These are phyloP conservation scores for Nezara viridula DNA, from an alignment of 2,888 invertebrate genomes.

Conservation along the genomic window DNA sequence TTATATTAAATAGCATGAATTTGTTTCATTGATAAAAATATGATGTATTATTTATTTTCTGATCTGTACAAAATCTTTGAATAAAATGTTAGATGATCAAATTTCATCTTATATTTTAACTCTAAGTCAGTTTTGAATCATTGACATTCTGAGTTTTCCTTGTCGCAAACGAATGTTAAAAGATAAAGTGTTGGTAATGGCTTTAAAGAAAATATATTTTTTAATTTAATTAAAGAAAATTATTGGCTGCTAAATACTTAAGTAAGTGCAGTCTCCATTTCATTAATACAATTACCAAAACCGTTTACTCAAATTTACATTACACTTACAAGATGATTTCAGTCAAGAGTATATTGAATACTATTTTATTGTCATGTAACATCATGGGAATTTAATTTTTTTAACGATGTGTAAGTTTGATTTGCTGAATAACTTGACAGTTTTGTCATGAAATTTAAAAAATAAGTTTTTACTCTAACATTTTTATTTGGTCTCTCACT, in stretches of 20 bases:
- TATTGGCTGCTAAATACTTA: neutral
- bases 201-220: neutral
- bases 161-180: neutral
- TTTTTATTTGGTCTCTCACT: too few species aligned
- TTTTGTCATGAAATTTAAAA: too few species aligned
- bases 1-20: neutral
- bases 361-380: too few species aligned
- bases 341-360: too few species aligned
- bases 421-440: too few species aligned
- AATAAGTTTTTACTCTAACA: too few species aligned
- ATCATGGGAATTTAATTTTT: too few species aligned
- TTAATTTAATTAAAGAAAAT: neutral
- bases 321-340: too few species aligned
- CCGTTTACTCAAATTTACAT: too few species aligned
- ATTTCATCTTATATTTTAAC: neutral
- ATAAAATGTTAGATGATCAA: slow-evolving; percentile 12
- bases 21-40: neutral
- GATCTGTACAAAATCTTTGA: neutral
- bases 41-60: slow-evolving; percentile 1
- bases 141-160: neutral
- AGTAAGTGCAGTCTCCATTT: too few species aligned
- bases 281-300: too few species aligned
- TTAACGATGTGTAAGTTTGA: too few species aligned
- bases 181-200: neutral
- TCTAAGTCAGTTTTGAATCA: neutral